These are phyloP conservation scores for Platanista minor DNA, from an alignment of 2,113 vertebrate species.

Conservation along the genomic window DNA sequence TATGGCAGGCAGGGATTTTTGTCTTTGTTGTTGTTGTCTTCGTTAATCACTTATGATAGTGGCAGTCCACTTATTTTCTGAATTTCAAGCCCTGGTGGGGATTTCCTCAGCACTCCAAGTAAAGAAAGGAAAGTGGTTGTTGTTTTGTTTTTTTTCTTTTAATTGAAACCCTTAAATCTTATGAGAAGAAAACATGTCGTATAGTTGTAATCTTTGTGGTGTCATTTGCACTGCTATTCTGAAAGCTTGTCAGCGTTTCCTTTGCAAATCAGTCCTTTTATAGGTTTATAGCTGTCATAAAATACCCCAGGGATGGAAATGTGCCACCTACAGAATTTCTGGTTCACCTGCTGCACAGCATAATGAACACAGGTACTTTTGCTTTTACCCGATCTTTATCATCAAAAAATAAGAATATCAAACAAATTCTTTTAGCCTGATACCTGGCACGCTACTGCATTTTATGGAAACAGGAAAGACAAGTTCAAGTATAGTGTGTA, in stretches of 20 bases:
- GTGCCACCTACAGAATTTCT: neutral
- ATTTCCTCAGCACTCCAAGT: neutral
- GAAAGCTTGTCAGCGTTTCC: neutral
- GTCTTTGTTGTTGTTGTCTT: neutral
- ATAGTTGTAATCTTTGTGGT: neutral
- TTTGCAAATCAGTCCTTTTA: neutral
- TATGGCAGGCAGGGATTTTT: too few species aligned
- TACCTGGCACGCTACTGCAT: neutral
- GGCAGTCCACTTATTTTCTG: neutral
- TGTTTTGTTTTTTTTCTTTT: neutral
- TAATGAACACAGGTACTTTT: conserved; percentile 20
- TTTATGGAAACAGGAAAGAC: neutral
- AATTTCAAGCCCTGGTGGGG: neutral
- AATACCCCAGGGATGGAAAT: neutral
- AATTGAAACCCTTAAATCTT: conserved; percentile 45
- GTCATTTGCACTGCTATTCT: neutral
- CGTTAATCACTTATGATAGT: neutral
- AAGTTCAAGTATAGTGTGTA: neutral
- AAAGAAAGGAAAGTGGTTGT: neutral
- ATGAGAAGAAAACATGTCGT: neutral
- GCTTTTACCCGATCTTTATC: neutral
- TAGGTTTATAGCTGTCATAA: neutral
- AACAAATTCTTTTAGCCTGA: neutral
- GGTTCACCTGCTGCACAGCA: neutral
- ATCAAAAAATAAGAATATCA: neutral